These are phyloP conservation scores for Parazoanthus swiftii DNA, from an alignment of 92 coral and sea anemone genomes.

Conservation along the genomic window DNA sequence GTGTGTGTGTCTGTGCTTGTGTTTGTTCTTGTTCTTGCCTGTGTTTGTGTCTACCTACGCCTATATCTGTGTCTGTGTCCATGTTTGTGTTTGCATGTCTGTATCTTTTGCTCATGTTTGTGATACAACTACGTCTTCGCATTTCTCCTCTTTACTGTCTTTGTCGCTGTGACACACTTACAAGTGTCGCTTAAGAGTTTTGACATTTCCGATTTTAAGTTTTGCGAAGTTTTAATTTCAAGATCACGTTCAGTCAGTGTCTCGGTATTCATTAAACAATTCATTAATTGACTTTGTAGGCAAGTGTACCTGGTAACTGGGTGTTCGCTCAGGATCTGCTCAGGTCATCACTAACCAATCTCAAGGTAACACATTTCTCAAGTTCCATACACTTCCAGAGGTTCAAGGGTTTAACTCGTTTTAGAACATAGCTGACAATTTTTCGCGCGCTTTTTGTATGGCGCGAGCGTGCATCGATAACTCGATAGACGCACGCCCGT, in stretches of 20 bases:
- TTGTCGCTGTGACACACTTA: neutral
- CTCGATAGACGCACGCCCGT: too few relatives aligned
- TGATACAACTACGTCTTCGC: neutral
- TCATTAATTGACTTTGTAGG: slow-evolving; percentile 40
- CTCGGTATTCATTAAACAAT: neutral
- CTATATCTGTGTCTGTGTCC: too few relatives aligned
- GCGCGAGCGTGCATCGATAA: too few relatives aligned
- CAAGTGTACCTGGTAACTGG: slow-evolving; percentile 93
- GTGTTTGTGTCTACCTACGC: too few relatives aligned
- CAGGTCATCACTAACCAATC: slow-evolving; percentile 58
- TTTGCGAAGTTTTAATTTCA: neutral
- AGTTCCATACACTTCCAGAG: too few relatives aligned
- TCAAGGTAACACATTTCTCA: slow-evolving; percentile 50
- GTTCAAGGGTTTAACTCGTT: too few relatives aligned
- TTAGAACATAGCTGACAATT: too few relatives aligned
- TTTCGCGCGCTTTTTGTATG: too few relatives aligned
- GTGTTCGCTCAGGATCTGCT: slow-evolving; percentile 77
- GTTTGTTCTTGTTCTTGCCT: too few relatives aligned
- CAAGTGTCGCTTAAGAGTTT: neutral
- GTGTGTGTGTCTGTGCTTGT: neutral
- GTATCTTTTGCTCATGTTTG: neutral
- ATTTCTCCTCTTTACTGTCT: neutral
- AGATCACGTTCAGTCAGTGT: neutral
- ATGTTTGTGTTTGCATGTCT: neutral
- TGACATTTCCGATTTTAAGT: too few relatives aligned